Evolutionary conservation across 2,797 vertebrate genomes (phyloP), one percentile per base, ranked within the genome.

Genomic region (Xerus rutilus): DNA sequence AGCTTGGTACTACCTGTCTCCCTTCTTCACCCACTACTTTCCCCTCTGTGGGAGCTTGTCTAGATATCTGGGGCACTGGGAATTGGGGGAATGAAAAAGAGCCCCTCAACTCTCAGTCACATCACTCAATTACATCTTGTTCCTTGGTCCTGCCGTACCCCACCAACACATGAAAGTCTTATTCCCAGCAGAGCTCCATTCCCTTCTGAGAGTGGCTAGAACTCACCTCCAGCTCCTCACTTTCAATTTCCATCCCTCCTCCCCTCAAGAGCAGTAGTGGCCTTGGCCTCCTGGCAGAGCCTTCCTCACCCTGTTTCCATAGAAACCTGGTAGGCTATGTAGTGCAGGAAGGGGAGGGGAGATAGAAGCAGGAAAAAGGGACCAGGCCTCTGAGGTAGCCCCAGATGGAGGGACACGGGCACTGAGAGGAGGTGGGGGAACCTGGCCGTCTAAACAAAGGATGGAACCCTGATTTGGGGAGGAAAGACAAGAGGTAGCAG

Each of bases 281-380:
- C 96, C 96, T 96, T 97, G 96, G 97, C 97, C 97, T 98, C 95
- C 95, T 57, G 96, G 96, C 96, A 97, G 94, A 97, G 96, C 82
- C 97, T 97, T 92, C 82, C 94, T 91, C 94, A 92, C 92, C 86
- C 86, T 3, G 97, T 98, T 97, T 96, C 97, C 96, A 98, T 97
- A 96, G 97, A 97, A 98, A 98, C 97, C 21, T 65, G 91, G 94
- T 96, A 97, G 96, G 94, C 90, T 96, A 93, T 93, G 93, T 79
- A 91, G 23, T 94, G 86, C 83, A 25, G 93, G 69, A 96, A 96
- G 82, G 54, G 90, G 79, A 95, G 78, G 78, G n/a, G 77, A 97
- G 93, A 95, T 47, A 59, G 92, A 74, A 93, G n/a, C 14, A 69
- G 70, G 72, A 85, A 96, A 91, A 79, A 93, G 95, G 82, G 57